Evolutionary conservation across 2,113 vertebrate species (phyloP).

Genomic region (Tragelaphus scriptus): DNA sequence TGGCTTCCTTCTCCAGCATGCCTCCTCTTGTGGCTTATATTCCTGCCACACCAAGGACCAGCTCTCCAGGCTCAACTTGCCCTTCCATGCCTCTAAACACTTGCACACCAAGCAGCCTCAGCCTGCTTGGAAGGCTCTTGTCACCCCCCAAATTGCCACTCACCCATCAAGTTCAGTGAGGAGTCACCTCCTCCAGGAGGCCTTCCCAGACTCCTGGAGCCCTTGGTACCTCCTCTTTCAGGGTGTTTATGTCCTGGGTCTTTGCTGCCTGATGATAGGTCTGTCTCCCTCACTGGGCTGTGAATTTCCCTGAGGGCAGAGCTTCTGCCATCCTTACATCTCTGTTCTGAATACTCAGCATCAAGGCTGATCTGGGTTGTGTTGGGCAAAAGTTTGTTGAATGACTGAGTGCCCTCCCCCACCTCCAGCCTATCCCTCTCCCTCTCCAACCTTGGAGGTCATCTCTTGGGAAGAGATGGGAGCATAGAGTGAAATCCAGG

Average conservation of each 20-base stretch:
- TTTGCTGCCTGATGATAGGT: background rate
- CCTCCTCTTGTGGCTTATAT: rapidly evolving
- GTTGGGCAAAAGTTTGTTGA: background rate
- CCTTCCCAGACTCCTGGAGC: background rate
- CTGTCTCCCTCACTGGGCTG: background rate
- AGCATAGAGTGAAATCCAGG: background rate
- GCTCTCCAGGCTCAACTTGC: background rate
- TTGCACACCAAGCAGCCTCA: background rate
- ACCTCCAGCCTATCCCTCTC: background rate
- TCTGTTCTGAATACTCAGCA: background rate
- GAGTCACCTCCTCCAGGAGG: background rate
- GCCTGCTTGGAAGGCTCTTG: background rate
- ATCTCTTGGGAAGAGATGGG: background rate
- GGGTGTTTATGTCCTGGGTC: background rate
- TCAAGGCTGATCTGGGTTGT: background rate
- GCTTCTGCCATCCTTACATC: background rate
- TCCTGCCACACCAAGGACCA: background rate
- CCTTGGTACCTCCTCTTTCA: background rate
- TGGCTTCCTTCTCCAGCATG: background rate
- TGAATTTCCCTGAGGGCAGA: background rate
- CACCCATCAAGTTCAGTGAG: background rate
- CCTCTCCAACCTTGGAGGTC: background rate
- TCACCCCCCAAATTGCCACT: background rate
- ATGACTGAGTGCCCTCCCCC: background rate
- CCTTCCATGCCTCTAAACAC: background rate